These are phyloP conservation scores for Pachyramphus minor DNA, from an alignment of 2,113 vertebrate species.

Conservation along the genomic window DNA sequence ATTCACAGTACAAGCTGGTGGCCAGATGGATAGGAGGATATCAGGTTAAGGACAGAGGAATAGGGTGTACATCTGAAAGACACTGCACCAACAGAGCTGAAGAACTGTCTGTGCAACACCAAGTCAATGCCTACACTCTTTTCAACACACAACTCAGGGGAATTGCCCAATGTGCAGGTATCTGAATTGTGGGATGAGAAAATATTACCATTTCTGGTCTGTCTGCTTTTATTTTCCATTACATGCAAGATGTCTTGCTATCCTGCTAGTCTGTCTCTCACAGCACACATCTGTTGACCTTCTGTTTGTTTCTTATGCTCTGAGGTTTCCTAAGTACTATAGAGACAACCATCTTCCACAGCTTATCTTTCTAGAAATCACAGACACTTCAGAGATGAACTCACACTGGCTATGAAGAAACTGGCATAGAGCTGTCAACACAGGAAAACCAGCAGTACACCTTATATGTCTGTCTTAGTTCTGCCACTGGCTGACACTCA, in stretches of 20 bases:
- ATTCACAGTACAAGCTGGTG: accelerated
- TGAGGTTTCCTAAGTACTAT: neutral
- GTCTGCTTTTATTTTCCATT: neutral
- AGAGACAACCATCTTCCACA: neutral
- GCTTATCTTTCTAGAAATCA: neutral
- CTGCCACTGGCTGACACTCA: neutral
- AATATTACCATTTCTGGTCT: neutral
- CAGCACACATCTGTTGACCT: neutral
- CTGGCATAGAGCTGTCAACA: neutral
- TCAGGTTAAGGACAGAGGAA: neutral
- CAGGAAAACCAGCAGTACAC: neutral
- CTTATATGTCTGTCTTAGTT: neutral
- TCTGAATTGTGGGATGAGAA: neutral
- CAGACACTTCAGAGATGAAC: neutral
- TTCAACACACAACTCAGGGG: neutral
- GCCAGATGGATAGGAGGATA: neutral
- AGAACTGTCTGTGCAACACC: neutral
- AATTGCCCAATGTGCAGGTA: neutral
- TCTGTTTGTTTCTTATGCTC: neutral
- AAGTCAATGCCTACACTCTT: neutral
- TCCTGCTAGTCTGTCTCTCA: neutral
- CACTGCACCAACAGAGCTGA: neutral
- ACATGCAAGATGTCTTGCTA: neutral
- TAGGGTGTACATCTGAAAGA: neutral
- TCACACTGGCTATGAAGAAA: neutral